A percentile compares a stretch with the other conserved stretches of the same genome.
These are phyloP conservation scores for Sparus aurata DNA, from an alignment of 2,797 vertebrate species.

Conservation along the genomic window DNA sequence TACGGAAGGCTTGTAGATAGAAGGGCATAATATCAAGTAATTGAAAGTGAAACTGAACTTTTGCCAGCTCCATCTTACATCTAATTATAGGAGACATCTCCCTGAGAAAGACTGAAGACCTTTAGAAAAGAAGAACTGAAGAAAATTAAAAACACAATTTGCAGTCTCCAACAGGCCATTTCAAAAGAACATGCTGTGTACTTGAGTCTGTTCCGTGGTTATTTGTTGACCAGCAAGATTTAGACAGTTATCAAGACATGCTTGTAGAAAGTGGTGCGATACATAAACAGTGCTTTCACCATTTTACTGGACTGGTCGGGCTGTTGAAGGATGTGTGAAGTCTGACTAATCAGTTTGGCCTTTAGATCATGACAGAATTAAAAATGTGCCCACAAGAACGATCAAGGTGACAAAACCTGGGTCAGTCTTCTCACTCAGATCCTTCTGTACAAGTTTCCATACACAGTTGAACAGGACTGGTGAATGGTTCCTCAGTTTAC, in stretches of 20 bases:
- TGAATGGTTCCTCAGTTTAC: not conserved
- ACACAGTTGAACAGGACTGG: not conserved
- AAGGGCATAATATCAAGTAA: no score
- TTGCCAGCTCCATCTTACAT: not conserved
- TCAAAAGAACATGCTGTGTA: not conserved
- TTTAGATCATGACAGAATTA: slow-evolving; percentile 46
- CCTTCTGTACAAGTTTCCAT: not conserved
- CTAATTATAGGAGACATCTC: not conserved
- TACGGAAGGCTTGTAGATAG: no score
- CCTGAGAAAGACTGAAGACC: not conserved
- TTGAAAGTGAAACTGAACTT: not conserved
- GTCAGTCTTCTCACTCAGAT: not conserved
- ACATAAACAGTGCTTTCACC: slow-evolving; percentile 48
- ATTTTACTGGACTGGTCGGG: slow-evolving; percentile 17
- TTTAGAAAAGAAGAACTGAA: no score
- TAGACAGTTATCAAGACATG: not conserved
- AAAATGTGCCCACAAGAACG: slow-evolving; percentile 8
- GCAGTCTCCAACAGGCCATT: not conserved
- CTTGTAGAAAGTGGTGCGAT: slow-evolving; percentile 21
- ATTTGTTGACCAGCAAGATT: not conserved
- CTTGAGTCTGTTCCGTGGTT: not conserved
- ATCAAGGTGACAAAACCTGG: slow-evolving; percentile 31
- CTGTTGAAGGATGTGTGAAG: slow-evolving; percentile 55
- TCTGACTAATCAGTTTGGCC: slow-evolving; percentile 54
- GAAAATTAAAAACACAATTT: not conserved